phyloP scores from a whole-genome alignment of 2,113 vertebrate genomes.

The Chlamydotis undulata region DNA sequence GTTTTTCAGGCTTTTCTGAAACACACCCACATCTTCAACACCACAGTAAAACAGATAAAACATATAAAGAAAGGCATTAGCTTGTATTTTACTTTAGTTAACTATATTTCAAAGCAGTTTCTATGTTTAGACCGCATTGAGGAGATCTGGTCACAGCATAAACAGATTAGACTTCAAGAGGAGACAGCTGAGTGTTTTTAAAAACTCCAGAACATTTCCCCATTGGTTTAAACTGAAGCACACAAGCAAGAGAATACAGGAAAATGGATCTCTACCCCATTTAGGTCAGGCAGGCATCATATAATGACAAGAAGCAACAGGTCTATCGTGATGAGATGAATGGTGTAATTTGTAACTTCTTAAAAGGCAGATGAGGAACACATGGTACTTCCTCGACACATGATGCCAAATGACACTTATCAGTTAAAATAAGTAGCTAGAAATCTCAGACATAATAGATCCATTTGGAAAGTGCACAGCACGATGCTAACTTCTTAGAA shows the following conservation, averaged over 20 bases:
- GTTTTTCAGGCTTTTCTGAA: slow-evolving; percentile 37
- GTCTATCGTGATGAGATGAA: slow-evolving; percentile 46
- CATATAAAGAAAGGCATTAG: not conserved
- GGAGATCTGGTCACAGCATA: slow-evolving; percentile 26
- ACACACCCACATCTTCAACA: not conserved
- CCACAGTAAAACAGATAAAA: not conserved
- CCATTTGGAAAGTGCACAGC: slow-evolving; percentile 18
- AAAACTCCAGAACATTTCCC: not conserved
- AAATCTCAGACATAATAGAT: slow-evolving; percentile 47
- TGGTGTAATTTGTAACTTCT: slow-evolving; percentile 54
- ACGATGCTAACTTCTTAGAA: slow-evolving; percentile 14
- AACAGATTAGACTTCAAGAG: slow-evolving; percentile 28
- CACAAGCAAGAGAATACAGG: not conserved
- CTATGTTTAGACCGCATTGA: slow-evolving; percentile 33
- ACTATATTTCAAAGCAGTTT: slow-evolving; percentile 10
- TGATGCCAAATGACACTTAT: slow-evolving; percentile 28
- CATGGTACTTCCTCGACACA: slow-evolving; percentile 44
- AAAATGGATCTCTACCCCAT: not conserved
- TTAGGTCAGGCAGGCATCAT: not conserved
- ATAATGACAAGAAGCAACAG: slow-evolving; percentile 44
- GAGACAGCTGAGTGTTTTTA: not conserved
- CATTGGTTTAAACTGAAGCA: not conserved
- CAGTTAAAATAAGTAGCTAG: slow-evolving; percentile 42
- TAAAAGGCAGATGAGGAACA: slow-evolving; percentile 46
- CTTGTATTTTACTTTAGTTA: not conserved